A percentile compares a stretch with the other conserved stretches of the same genome.
These are phyloP conservation scores for Acanthurus leucopareius DNA, from an alignment of 2,797 vertebrate species.

Conservation along the genomic window DNA sequence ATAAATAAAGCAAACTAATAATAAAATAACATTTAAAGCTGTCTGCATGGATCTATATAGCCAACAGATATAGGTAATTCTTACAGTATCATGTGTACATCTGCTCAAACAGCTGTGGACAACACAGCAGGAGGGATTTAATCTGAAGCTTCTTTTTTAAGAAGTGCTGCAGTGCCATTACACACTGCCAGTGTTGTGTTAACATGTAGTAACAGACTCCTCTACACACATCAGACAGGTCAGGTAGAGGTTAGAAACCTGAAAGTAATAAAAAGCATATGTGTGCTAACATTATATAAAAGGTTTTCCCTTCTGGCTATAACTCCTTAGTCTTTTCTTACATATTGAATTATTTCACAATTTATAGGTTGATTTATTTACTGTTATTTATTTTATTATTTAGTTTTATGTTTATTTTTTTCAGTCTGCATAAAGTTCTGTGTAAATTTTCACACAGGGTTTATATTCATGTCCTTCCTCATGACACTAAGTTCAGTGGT, in stretches of 20 bases:
- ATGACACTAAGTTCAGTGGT: neutral
- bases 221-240: neutral
- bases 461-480: slow-evolving; percentile 12
- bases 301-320: no score
- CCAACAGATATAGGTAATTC: neutral
- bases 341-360: neutral
- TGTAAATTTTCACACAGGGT: neutral
- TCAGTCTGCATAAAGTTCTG: neutral
- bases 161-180: neutral
- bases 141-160: neutral
- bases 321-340: neutral
- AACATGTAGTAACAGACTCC: neutral
- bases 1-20: no score
- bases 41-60: neutral
- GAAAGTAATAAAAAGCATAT: no score
- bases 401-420: neutral
- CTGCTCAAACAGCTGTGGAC: neutral
- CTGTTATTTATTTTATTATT: neutral
- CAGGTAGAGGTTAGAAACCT: no score
- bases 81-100: neutral
- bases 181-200: neutral
- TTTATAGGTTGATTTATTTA: slow-evolving; percentile 13
- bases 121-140: neutral
- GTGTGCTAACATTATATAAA: no score
- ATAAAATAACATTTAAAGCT: neutral